phyloP scores from a whole-genome alignment of 2,797 vertebrate species.

The Novumbra hubbsi region DNA sequence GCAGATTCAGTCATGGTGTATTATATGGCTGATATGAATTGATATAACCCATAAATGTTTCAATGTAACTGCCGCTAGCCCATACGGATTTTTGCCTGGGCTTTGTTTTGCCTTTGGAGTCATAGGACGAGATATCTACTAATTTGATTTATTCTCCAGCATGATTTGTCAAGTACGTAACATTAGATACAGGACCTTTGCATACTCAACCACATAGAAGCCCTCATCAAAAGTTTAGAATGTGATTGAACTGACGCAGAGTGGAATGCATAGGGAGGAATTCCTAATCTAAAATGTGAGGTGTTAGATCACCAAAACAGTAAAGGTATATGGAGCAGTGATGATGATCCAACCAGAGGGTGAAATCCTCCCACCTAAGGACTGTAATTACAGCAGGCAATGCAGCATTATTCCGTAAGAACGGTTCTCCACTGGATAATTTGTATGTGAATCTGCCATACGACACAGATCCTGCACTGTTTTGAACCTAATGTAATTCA shows the following conservation, averaged over 20 bases:
- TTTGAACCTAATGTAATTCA: background rate
- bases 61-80: background rate
- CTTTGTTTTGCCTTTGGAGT: background rate
- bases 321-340: slow-evolving; percentile 4
- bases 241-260: background rate
- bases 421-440: background rate
- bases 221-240: background rate
- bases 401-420: background rate
- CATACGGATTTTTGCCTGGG: background rate
- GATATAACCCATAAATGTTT: background rate
- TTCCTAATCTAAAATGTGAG: background rate
- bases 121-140: background rate
- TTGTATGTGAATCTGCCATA: background rate
- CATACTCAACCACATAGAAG: background rate
- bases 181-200: background rate
- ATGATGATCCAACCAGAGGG: background rate
- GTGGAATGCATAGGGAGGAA: background rate
- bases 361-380: background rate
- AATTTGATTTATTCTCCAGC: background rate
- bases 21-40: background rate
- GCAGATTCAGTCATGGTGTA: background rate
- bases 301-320: background rate
- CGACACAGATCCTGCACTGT: background rate
- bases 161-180: background rate
- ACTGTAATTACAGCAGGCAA: background rate